Conservation (phyloP, 2,797 vertebrate genomes). For the Bovichtus variegatus region DNA sequence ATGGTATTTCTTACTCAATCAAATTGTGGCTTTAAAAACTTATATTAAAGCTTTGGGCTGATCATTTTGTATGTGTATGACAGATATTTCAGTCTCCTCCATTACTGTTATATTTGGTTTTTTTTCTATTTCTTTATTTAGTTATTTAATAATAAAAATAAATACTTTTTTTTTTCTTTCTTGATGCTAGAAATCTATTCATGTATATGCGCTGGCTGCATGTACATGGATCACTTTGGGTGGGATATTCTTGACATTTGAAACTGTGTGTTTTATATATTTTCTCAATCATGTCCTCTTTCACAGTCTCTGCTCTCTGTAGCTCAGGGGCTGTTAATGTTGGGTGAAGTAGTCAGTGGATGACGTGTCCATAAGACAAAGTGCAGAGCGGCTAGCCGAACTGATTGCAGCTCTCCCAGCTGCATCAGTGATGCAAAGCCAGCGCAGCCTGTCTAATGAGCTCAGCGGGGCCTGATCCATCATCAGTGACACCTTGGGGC, state of each 20-base stretch:
- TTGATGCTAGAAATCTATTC: neutral
- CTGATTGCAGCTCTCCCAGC: slow-evolving; percentile 82
- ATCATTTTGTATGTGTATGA: neutral
- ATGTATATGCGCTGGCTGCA: neutral
- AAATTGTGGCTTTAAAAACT: neutral
- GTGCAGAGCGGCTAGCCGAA: slow-evolving; percentile 56
- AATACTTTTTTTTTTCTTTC: too few relatives aligned
- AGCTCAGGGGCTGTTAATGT: neutral
- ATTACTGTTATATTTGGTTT: neutral
- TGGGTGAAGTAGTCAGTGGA: neutral
- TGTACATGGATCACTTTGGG: neutral
- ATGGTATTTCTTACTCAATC: neutral
- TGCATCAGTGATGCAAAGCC: slow-evolving; percentile 89
- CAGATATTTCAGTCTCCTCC: neutral
- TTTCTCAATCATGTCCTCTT: neutral
- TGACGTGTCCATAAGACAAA: slow-evolving; percentile 45
- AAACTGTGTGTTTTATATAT: neutral
- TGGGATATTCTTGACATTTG: slow-evolving; percentile 8
- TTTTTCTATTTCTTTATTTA: neutral
- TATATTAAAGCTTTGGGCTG: neutral
- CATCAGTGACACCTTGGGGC: slow-evolving; percentile 89
- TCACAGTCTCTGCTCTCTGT: neutral
- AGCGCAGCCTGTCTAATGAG: slow-evolving; percentile 92
- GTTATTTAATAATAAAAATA: too few relatives aligned
- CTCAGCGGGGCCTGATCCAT: slow-evolving; percentile 94